Percentiles rank a stretch among this genome's conserved stretches.
Evolutionary conservation across 2,888 invertebrate species (phyloP).

Genomic region (Mythimna vitellina): DNA sequence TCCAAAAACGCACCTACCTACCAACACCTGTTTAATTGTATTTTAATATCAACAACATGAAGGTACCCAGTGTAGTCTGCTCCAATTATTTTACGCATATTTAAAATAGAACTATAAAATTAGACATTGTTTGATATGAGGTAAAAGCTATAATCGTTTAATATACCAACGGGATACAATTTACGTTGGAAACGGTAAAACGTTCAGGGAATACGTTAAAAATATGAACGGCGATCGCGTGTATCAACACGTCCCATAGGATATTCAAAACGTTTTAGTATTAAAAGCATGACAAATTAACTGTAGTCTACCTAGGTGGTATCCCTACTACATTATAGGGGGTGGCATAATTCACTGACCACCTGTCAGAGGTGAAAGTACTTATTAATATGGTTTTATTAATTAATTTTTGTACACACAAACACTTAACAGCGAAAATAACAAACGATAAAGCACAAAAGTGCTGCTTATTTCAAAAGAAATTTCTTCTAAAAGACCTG

Average conservation of each 20-base stretch:
- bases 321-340: not conserved
- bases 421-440: too few species aligned
- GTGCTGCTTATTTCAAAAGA: too few species aligned
- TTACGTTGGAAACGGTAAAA: slow-evolving; percentile 11
- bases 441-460: too few species aligned
- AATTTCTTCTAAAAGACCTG: too few species aligned
- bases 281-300: slow-evolving; percentile 14
- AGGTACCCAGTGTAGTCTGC: not conserved
- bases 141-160: slow-evolving; percentile 20
- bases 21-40: not conserved
- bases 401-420: too few species aligned
- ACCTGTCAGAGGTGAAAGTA: too few species aligned
- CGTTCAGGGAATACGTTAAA: slow-evolving; percentile 1
- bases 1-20: not conserved
- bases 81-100: not conserved
- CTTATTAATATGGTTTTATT: too few species aligned
- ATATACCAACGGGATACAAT: slow-evolving; percentile 5
- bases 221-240: slow-evolving; percentile 19
- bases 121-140: not conserved
- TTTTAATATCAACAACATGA: not conserved
- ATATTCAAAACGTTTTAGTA: slow-evolving; percentile 31
- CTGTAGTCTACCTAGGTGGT: not conserved
- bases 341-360: not conserved
- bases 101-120: slow-evolving; percentile 12
- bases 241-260: slow-evolving; percentile 29